Evolutionary conservation across 2,888 invertebrate species (phyloP), one percentile per base, ranked within the genome.

Genomic region (Polydrusus tereticollis): DNA sequence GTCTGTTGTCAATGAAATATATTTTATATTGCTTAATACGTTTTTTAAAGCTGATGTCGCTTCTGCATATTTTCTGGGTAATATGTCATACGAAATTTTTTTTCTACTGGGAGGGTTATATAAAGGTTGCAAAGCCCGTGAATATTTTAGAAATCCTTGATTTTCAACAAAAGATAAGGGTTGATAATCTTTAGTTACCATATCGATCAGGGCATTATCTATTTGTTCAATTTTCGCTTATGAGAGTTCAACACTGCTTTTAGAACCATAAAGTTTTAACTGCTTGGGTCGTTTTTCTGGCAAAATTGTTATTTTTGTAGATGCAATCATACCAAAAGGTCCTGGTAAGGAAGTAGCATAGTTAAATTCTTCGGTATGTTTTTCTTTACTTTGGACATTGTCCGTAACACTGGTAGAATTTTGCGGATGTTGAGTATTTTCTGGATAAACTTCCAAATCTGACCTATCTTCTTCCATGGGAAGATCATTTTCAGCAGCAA

Each of bases 81-180:
- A 29, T 5, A 29, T 4, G 4, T 29, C 29, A 5, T 29, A n/a
- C n/a, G n/a, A n/a, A n/a, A n/a, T n/a, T 7, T 29, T 29, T 29
- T 29, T 74, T 57, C 72, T 62, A 38, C 62, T 75, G 6, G 78
- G 78, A 0, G 60, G 58, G 50, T 26, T 29, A 7, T 29, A 29
- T 29, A 77, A 38, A 3, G 78, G 77, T 70, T 80, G 58, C 50
- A 78, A 64, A 52, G 72, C 67, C 45, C 69, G 63, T 1, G 75
- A 66, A 45, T 76, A 79, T 23, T 77, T 73, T 47, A 69, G 55
- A 72, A 81, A 78, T 12, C 80, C 76, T 14, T 41, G 16, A 64
- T 80, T 75, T 69, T 80, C 79, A 6, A 80, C 78, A 38, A 81
- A 59, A 1, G 74, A 75, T 33, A 80, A 62, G 2, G 76, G 79